Evolutionary conservation across 2,797 vertebrate species (phyloP), one percentile per base, ranked within the genome.

Genomic region (Brachymystax lenok): DNA sequence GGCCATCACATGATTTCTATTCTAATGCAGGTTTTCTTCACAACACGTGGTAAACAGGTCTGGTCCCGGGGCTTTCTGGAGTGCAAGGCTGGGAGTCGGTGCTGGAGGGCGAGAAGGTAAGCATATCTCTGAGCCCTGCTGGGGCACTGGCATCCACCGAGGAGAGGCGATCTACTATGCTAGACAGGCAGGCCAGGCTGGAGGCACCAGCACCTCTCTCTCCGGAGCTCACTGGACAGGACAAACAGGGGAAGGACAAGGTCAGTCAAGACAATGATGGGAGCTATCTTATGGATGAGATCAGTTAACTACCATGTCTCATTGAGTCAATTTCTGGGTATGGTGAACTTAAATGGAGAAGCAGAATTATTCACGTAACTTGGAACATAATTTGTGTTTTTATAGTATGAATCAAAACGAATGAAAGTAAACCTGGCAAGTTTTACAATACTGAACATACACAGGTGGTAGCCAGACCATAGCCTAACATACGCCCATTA

Each of bases 111-210:
- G 96, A 96, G 70, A 95, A 95, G 76, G 92, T 90, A 70, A 93
- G 89, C 74, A 77, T 81, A 67, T 93, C 82, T 46, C 94, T 93
- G 80, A 91, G 91, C 19, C 92, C 84, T 13, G 85, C 71, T 24
- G 95, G 72, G 2, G 82, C 92, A 1, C 92, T 79, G n/a, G 95
- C 89, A 75, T 95, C 94, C 6, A 92, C 92, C 0, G 94, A 94
- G 75, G 96, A 95, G 84, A 99, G 96, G 0, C 97, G 94, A 85
- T 99, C 97, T 92, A 99, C 98, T 80, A 99, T 99, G 89, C 96
- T 99, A 92, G 97, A 98, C 79, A 99, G 93, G 86, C 97, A 99
- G 90, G 97, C 94, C 89, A 99, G 91, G 83, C 98, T 99, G 87
- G 97, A 97, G n/a, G 96, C 91, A 17, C 95, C 89, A 13, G 88